These are phyloP conservation scores for Electrophaes corylata DNA, from an alignment of 2,888 invertebrate genomes.

Conservation along the genomic window DNA sequence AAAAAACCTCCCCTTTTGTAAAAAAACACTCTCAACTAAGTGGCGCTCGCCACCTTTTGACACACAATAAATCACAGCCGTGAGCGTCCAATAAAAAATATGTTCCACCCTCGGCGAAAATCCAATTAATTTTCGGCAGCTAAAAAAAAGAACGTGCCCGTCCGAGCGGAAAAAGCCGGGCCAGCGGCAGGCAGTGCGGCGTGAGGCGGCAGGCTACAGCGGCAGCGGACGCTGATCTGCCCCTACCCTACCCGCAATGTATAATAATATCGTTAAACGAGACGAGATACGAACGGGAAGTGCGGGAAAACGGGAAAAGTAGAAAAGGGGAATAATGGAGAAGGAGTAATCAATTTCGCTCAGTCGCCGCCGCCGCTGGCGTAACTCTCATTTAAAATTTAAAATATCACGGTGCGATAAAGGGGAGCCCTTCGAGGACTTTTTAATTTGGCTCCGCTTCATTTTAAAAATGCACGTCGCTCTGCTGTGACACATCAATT, in stretches of 20 bases:
- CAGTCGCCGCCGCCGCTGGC: conserved; percentile 75
- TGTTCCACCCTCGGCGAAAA: conserved; percentile 83
- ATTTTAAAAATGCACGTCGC: conserved; percentile 80
- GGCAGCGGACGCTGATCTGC: conserved; percentile 40
- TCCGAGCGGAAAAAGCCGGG: conserved; percentile 75
- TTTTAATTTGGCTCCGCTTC: conserved; percentile 79
- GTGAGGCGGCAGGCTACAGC: conserved; percentile 47
- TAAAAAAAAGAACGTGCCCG: conserved; percentile 78
- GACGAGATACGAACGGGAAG: conserved; percentile 72
- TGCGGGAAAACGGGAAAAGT: conserved; percentile 72
- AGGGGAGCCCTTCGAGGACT: conserved; percentile 74
- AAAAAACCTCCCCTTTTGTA: conserved; percentile 62
- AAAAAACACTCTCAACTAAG: conserved; percentile 77
- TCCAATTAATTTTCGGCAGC: conserved; percentile 83
- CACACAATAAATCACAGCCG: conserved; percentile 82
- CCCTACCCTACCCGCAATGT: conserved; percentile 49
- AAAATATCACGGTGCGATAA: conserved; percentile 74
- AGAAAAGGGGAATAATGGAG: conserved; percentile 82
- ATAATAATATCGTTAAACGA: conserved; percentile 80
- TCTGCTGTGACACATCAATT: conserved; percentile 81
- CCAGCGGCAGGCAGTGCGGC: conserved; percentile 33
- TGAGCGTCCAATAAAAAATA: conserved; percentile 83
- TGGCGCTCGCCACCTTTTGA: conserved; percentile 83
- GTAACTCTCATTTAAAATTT: conserved; percentile 81
- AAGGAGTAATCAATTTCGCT: conserved; percentile 84